Evolutionary conservation across 2,888 invertebrate genomes (phyloP), one percentile per base, ranked within the genome.

Genomic region (Diarsia dahlii): DNA sequence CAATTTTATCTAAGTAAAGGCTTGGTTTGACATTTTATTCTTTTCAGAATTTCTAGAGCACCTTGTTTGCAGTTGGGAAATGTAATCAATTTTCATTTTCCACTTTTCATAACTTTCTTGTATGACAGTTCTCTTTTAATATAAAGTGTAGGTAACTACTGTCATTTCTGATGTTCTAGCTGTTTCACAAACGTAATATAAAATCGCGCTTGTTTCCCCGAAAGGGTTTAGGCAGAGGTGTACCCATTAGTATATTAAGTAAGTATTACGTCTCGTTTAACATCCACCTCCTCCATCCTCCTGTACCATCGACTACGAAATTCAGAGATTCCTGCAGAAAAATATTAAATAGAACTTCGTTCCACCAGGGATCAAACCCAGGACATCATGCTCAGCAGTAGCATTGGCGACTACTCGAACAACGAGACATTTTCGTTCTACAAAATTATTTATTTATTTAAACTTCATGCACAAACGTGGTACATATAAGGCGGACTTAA

Each of bases 21-120:
- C 28, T 83, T 60, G n/a, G 23, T 45, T 18, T 46, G 12, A 28
- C 52, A 68, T 68, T 62, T 78, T 83, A 78, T 52, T 62, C 1
- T 23, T 60, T 72, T 72, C 34, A n/a, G 6, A 52, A 28, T 62
- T 18, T 63, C 63, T 63, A 13, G 12, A 52, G 20, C 8, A 67
- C 66, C 52, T 63, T 56, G n/a, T 60, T 52, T n/a, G 15, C 10
- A 48, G 56, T 79, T 72, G n/a, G 46, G n/a, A 72, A 34, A 52
- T 60, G 34, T 72, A 60, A 80, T 80, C 15, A 65, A 80, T 80
- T 80, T 65, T 18, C 46, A 5, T 78, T 23, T 74, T 63, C 54
- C n/a, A 62, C 4, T 66, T 58, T 58, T 18, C n/a, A 13, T 52
- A 18, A 50, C 0, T 15, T 8, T 18, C 28, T 63, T 68, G 18